Conservation (phyloP, 2,888 invertebrate species). For the Ferrisia virgata region DNA sequence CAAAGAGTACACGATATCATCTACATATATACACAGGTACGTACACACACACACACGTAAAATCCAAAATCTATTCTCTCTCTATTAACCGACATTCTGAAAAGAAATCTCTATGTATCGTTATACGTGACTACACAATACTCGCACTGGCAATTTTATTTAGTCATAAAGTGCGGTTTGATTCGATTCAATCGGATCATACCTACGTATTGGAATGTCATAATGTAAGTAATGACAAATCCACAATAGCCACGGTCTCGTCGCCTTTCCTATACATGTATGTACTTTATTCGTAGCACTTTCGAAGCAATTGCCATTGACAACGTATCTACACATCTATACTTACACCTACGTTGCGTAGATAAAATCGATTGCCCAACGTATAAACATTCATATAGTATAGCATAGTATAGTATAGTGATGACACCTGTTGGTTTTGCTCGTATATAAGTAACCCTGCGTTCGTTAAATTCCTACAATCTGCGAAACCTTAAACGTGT, state of each 20-base stretch:
- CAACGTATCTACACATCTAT: neutral
- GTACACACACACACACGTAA: neutral
- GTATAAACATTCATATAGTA: neutral
- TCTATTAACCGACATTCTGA: neutral
- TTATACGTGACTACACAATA: conserved; percentile 1
- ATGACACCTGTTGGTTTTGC: neutral
- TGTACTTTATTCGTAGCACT: neutral
- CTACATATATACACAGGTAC: neutral
- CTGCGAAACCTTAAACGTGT: neutral
- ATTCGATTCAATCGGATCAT: neutral
- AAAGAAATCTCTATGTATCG: neutral
- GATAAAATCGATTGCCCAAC: neutral
- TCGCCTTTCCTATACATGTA: neutral
- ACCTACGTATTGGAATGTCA: conserved; percentile 5
- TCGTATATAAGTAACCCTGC: no score
- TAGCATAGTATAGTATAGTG: neutral
- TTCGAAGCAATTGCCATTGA: neutral
- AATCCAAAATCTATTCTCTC: neutral
- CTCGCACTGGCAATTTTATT: neutral
- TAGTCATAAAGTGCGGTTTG: conserved; percentile 10
- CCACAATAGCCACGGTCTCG: neutral
- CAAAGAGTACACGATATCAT: no score
- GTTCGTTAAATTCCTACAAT: neutral
- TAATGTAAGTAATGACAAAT: neutral
- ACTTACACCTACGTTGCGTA: neutral